A percentile compares a stretch with the other conserved stretches of the same genome.
These are phyloP conservation scores for Siniperca scherzeri DNA, from an alignment of 2,797 vertebrate genomes.

Conservation along the genomic window DNA sequence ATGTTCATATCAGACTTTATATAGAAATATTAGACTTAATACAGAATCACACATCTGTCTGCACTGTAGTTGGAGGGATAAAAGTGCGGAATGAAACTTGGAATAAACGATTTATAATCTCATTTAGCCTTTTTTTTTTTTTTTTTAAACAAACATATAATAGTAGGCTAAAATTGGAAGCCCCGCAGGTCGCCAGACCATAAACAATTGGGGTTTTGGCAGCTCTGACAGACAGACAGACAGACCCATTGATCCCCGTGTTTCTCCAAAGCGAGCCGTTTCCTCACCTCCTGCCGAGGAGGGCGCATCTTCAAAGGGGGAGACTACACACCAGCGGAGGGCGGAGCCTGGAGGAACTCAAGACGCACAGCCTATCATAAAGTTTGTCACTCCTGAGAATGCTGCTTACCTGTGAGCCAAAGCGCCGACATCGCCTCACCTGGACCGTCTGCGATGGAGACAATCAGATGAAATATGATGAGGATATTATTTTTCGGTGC, in stretches of 20 bases:
- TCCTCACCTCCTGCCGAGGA: slow-evolving; percentile 54
- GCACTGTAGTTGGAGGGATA: background rate
- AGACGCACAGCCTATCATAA: slow-evolving; percentile 68
- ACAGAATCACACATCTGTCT: background rate
- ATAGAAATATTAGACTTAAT: background rate
- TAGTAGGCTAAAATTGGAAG: background rate
- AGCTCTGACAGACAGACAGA: background rate
- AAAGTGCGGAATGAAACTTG: background rate
- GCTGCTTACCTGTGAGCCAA: slow-evolving; percentile 67
- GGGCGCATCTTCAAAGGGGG: slow-evolving; percentile 49
- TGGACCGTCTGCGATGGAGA: slow-evolving; percentile 57
- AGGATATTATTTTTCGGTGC: slow-evolving; percentile 72
- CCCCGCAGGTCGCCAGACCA: background rate
- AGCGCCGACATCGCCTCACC: slow-evolving; percentile 35
- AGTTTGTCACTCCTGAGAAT: slow-evolving; percentile 55
- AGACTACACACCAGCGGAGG: slow-evolving; percentile 41
- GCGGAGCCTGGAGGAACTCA: slow-evolving; percentile 69
- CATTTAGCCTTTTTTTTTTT: background rate
- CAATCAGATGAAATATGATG: slow-evolving; percentile 52
- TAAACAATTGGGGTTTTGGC: background rate
- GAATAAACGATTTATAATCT: background rate
- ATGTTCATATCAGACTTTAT: background rate
- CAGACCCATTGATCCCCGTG: background rate
- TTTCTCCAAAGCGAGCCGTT: slow-evolving; percentile 4
- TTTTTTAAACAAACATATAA: background rate